Evolutionary conservation across 1,140 invertebrate species (phyloP).

Genomic region (Drosophila melanogaster): Release_6_plus_ISO1_MT NT_033777.3:28382001-28382500

Average conservation of each 20-base stretch:
- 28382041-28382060: constrained; percentile 80
- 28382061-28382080: constrained; percentile 68
- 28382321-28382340: constrained; percentile 74
- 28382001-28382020: constrained; percentile 64
- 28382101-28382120: constrained; percentile 33
- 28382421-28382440: constrained; percentile 23
- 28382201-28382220: no score
- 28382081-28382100: background rate
- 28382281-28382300: constrained; percentile 43
- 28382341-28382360: constrained; percentile 53
- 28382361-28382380: constrained; percentile 29
- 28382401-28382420: constrained; percentile 58
- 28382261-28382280: constrained; percentile 80
- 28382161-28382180: constrained; percentile 65
- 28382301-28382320: constrained; percentile 41
- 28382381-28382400: constrained; percentile 32
- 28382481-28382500: constrained; percentile 6
- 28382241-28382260: constrained; percentile 70
- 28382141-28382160: constrained; percentile 71
- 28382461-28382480: background rate
- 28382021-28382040: constrained; percentile 77
- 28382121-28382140: constrained; percentile 42
- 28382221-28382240: constrained; percentile 2
- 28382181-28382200: constrained; percentile 61
- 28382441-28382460: constrained; percentile 29